Conservation (phyloP, 1,140 invertebrate species). For the Eupristina koningsbergeri region DNA sequence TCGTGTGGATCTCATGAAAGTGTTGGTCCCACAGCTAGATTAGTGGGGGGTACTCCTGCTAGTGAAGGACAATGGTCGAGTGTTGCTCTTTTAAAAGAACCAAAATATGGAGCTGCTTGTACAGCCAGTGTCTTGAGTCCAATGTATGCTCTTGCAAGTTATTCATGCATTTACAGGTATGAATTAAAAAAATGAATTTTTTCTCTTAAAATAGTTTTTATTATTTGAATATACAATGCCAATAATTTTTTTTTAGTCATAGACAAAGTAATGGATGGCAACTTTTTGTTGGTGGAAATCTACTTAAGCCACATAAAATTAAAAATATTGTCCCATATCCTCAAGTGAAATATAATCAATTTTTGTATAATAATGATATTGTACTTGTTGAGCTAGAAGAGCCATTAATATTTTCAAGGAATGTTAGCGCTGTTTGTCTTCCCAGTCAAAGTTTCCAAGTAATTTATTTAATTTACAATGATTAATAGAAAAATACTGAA, state of each 20-base stretch:
- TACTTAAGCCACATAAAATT: constrained; percentile 63
- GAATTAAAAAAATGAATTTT: constrained; percentile 28
- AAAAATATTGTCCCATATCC: constrained; percentile 75
- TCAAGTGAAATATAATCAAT: constrained; percentile 77
- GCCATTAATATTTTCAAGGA: constrained; percentile 73
- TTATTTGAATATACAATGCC: background rate
- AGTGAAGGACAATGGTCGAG: constrained; percentile 75
- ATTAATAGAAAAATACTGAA: background rate
- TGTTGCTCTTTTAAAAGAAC: constrained; percentile 74
- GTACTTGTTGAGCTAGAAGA: constrained; percentile 74
- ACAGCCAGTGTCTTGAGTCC: constrained; percentile 77
- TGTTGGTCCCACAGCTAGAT: constrained; percentile 68
- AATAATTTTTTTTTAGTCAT: constrained; percentile 59
- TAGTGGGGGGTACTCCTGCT: constrained; percentile 72
- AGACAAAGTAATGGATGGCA: constrained; percentile 66
- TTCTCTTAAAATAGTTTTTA: constrained; percentile 6
- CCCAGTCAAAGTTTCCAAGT: constrained; percentile 71
- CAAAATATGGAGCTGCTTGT: constrained; percentile 73
- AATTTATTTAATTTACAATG: constrained; percentile 10
- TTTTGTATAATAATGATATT: constrained; percentile 77
- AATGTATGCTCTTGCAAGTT: constrained; percentile 75
- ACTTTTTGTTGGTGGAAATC: constrained; percentile 71
- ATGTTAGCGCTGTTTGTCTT: constrained; percentile 76
- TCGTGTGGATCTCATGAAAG: constrained; percentile 72
- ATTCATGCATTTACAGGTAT: constrained; percentile 75